phyloP scores from a whole-genome alignment of 2,797 vertebrate genomes.

The Pseudochirops corinnae region DNA sequence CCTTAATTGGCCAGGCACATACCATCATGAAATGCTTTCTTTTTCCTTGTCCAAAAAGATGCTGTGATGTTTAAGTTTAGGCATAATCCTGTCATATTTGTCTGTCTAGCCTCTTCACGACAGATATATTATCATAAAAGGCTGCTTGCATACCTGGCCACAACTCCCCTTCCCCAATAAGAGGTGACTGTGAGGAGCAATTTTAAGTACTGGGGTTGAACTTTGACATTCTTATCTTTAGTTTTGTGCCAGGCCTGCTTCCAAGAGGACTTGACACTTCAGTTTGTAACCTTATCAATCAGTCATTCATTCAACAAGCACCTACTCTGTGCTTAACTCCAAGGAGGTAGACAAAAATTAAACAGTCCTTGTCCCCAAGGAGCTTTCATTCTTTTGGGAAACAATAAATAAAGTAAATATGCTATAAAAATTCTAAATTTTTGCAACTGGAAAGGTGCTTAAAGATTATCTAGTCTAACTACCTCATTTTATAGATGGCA shows the following conservation, averaged over 20 bases:
- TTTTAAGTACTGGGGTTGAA: neutral
- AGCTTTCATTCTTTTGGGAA: neutral
- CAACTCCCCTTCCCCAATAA: neutral
- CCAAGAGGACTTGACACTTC: neutral
- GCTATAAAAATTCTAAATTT: neutral
- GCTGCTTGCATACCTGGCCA: neutral
- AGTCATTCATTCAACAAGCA: neutral
- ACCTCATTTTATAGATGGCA: neutral
- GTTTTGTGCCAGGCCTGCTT: neutral
- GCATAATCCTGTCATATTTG: neutral
- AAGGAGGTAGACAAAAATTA: neutral
- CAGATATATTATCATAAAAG: neutral
- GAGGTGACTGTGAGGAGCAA: neutral
- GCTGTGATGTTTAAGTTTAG: neutral
- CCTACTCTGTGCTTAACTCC: neutral
- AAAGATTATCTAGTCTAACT: neutral
- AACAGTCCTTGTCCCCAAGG: neutral
- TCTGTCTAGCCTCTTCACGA: neutral
- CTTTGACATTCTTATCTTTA: neutral
- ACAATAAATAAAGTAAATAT: neutral
- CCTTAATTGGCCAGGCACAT: conserved; percentile 13
- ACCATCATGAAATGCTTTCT: conserved; percentile 7
- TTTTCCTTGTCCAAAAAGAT: neutral
- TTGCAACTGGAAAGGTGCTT: neutral
- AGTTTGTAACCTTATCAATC: neutral